Base-by-base conservation (phyloP, 2,797 vertebrate genomes). In the Okamejei kenojei region DNA sequence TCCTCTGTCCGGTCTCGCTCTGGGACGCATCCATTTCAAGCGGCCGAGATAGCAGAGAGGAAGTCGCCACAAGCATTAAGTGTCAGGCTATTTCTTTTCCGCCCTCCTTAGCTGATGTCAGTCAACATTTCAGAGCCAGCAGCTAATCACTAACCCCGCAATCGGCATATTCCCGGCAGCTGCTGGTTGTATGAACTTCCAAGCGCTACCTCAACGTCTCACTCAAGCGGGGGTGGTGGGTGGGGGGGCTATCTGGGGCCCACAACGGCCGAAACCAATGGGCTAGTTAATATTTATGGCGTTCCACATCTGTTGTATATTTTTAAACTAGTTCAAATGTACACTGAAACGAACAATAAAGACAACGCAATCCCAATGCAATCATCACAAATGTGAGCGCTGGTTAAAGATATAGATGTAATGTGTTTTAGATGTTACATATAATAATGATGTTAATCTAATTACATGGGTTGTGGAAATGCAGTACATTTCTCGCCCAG, bases 51-150 rank as follows among this genome's bases (percentile, higher is more conserved):
- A 92, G 71, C 71, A 92, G 90, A 76, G 90, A 92, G 90, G 90
- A 92, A 92, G 90, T 92, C 90, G 90, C 90, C 90, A 92, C 23
- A 76, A 92, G 71, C 90, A 92, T 92, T 92, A 92, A 91, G 90
- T 92, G 38, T 58, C 38, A 68, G 90, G 90, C 90, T 92, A 76
- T 76, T 92, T 74, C 71, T 92, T 92, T 92, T 92, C 90, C 90
- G 90, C 90, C 90, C 90, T 92, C 90, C 73, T 92, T 58, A 92
- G 68, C 38, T 74, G 54, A 35, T 92, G 90, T 92, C 90, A 92
- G 35, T 92, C 90, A 92, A 92, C 90, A 92, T 92, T 92, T 92
- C 90, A 92, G 38, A 92, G 90, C 35, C 90, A 92, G 71, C 90
- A 92, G 45, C 90, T 92, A 73, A 92, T 92, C 90, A 76, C 90